A percentile compares a stretch with the other conserved stretches of the same genome.
Evolutionary conservation across 2,797 vertebrate genomes (phyloP).

Genomic region (Sparidentex hasta): DNA sequence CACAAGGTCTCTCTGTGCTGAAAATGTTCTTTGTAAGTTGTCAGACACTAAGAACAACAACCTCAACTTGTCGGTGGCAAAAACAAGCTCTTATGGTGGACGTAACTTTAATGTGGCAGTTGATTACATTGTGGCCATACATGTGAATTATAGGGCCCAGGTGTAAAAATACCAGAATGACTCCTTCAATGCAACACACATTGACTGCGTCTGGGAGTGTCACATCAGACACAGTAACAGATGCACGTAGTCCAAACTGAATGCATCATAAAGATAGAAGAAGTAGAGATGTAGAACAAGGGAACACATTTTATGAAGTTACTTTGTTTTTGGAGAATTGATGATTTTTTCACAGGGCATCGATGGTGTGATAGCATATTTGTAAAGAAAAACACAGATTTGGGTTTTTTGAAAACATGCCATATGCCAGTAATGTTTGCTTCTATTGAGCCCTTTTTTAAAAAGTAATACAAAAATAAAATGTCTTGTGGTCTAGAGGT

Average conservation of each 20-base stretch:
- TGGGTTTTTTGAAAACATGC: not conserved
- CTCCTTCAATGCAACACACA: not conserved
- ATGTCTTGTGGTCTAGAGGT: not conserved
- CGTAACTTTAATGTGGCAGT: no score
- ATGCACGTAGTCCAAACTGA: not conserved
- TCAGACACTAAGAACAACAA: no score
- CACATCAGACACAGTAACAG: not conserved
- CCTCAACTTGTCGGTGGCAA: no score
- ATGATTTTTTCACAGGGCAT: not conserved
- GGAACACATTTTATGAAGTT: not conserved
- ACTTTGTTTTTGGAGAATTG: not conserved
- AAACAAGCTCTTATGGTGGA: no score
- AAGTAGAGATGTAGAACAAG: not conserved
- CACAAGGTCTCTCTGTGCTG: no score
- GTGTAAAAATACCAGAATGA: no score
- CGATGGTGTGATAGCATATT: not conserved
- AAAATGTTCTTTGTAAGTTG: no score
- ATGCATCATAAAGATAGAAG: not conserved
- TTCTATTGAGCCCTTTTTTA: not conserved
- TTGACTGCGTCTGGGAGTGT: constrained; percentile 8
- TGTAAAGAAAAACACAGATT: not conserved
- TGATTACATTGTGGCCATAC: no score
- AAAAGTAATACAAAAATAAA: no score
- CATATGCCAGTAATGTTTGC: not conserved
- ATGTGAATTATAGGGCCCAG: no score